Evolutionary conservation across 2,113 vertebrate species (phyloP).

Genomic region (Ictalurus furcatus): DNA sequence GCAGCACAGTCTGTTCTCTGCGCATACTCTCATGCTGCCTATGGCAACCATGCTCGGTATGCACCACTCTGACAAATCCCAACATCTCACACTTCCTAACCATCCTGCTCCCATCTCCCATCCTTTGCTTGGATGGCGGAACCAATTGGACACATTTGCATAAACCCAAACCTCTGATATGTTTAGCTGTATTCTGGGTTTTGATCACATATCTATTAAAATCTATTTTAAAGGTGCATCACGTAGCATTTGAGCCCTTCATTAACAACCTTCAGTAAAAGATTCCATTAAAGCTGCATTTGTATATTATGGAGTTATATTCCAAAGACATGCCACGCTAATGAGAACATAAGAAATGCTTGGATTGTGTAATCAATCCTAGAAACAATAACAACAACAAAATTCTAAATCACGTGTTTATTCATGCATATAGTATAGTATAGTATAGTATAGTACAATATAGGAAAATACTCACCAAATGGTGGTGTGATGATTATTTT

Average conservation of each 20-base stretch:
- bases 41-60: constrained; percentile 25
- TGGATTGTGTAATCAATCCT: neutral
- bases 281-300: neutral
- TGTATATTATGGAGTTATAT: neutral
- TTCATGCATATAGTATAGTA: neutral
- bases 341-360: neutral
- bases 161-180: neutral
- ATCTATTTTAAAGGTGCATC: neutral
- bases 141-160: neutral
- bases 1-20: constrained; percentile 2
- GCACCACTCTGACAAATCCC: constrained; percentile 4
- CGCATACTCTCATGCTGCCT: constrained; percentile 9
- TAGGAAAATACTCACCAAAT: neutral
- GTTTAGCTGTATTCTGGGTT: neutral
- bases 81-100: neutral
- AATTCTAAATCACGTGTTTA: neutral
- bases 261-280: neutral
- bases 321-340: neutral
- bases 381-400: neutral
- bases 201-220: neutral
- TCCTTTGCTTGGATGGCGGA: neutral
- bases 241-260: neutral
- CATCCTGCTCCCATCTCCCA: neutral
- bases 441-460: neutral
- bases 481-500: neutral